These are phyloP conservation scores for Cheilosia pagana DNA, from an alignment of 2,888 invertebrate genomes.

Conservation along the genomic window DNA sequence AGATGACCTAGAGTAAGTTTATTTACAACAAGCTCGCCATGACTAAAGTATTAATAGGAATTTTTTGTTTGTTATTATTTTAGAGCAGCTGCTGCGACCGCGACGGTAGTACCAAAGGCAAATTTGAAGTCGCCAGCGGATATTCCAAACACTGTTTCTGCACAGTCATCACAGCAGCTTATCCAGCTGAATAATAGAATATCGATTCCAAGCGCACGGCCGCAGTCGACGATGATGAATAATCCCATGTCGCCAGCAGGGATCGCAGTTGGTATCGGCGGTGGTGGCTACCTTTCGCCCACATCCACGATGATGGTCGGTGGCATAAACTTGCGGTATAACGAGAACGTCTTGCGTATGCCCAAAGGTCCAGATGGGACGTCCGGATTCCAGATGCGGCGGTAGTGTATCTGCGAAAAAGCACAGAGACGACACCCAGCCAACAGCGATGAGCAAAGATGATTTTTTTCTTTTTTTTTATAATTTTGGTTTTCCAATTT, in stretches of 20 bases:
- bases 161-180: conserved; percentile 29
- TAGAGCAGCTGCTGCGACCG: conserved; percentile 65
- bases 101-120: conserved; percentile 42
- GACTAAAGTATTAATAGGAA: background rate
- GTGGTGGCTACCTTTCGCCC: conserved; percentile 68
- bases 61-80: conserved; percentile 1
- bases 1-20: conserved; percentile 86
- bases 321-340: conserved; percentile 56
- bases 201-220: conserved; percentile 32
- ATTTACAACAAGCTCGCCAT: background rate
- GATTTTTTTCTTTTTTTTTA: conserved; percentile 54
- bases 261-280: conserved; percentile 49
- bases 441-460: conserved; percentile 49
- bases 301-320: conserved; percentile 64
- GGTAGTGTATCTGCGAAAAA: conserved; percentile 83
- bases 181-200: conserved; percentile 39
- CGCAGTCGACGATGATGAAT: conserved; percentile 18
- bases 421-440: conserved; percentile 17
- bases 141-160: conserved; percentile 35
- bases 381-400: conserved; percentile 87
- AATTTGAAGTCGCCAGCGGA: conserved; percentile 42
- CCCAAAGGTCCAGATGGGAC: conserved; percentile 93
- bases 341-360: conserved; percentile 86
- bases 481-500: conserved; percentile 58
- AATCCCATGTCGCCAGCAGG: conserved; percentile 31